A percentile compares a stretch with the other conserved stretches of the same genome.
phyloP scores from a whole-genome alignment of 2,797 vertebrate species.

The Eutrigla gurnardus region DNA sequence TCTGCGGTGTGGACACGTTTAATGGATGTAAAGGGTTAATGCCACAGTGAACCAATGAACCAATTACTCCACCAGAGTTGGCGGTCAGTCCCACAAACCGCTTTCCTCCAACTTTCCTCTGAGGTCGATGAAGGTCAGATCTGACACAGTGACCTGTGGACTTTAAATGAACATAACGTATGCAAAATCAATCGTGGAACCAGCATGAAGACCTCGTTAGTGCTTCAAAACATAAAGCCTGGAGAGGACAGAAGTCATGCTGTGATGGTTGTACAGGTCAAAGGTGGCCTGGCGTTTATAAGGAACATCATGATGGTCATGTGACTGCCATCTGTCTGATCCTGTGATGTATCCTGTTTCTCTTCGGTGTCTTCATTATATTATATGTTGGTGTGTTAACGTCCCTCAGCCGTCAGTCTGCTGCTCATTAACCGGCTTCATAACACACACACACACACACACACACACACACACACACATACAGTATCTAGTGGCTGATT shows the following conservation, averaged over 20 bases:
- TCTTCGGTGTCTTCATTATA: neutral
- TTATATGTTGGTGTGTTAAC: conserved; percentile 12
- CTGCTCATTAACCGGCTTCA: conserved; percentile 24
- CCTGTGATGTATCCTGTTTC: conserved; percentile 26
- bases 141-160: neutral
- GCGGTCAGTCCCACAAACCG: neutral
- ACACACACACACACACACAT: neutral
- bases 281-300: conserved; percentile 7
- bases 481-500: conserved; percentile 19
- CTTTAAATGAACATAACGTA: neutral
- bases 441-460: neutral
- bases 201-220: neutral
- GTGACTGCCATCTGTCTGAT: conserved; percentile 14
- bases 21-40: neutral
- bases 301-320: neutral
- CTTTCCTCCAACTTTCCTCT: too few species aligned
- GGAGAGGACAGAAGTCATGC: neutral
- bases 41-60: neutral
- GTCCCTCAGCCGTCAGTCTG: conserved; percentile 31
- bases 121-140: neutral
- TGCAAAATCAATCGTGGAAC: neutral
- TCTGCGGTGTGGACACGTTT: neutral
- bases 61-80: neutral
- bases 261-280: neutral
- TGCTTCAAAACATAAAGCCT: neutral